phyloP scores from a whole-genome alignment of 2,113 vertebrate species.

The Oncorhynchus masou region DNA sequence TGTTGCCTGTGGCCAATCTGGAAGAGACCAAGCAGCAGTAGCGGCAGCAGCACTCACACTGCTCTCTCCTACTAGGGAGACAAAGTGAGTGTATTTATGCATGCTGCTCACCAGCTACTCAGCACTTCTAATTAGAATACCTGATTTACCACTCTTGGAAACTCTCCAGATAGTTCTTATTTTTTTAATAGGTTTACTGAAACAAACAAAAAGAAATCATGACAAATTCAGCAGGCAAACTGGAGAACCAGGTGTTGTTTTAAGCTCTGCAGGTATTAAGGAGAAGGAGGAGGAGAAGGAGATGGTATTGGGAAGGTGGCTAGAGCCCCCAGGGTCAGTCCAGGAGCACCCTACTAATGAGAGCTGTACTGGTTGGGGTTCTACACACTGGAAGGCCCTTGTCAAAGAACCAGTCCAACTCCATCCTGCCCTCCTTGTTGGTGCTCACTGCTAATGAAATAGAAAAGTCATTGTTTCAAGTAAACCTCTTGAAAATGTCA shows the following conservation, averaged over 20 bases:
- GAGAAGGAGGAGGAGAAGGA: slow-evolving; percentile 13
- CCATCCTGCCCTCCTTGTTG: too few relatives aligned
- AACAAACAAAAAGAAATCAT: slow-evolving; percentile 47
- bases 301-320: background rate
- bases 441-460: background rate
- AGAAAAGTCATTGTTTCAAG: background rate
- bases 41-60: background rate
- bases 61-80: slow-evolving; percentile 33
- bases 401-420: too few relatives aligned
- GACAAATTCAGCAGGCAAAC: slow-evolving; percentile 58
- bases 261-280: slow-evolving; percentile 41
- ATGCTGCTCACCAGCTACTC: slow-evolving; percentile 41
- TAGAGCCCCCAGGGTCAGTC: background rate
- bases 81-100: slow-evolving; percentile 36
- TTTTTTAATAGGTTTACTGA: slow-evolving; percentile 35
- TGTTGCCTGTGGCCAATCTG: slow-evolving; percentile 27
- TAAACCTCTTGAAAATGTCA: background rate
- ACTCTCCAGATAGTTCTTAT: slow-evolving; percentile 42
- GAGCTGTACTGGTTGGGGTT: background rate
- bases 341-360: background rate
- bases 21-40: background rate
- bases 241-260: slow-evolving; percentile 47
- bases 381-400: background rate
- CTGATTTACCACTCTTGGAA: slow-evolving; percentile 40
- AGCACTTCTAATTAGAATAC: slow-evolving; percentile 62